A percentile compares a stretch with the other conserved stretches of the same genome.
Conservation (phyloP, 2,113 vertebrate genomes). For the Formicarius rufipectus region DNA sequence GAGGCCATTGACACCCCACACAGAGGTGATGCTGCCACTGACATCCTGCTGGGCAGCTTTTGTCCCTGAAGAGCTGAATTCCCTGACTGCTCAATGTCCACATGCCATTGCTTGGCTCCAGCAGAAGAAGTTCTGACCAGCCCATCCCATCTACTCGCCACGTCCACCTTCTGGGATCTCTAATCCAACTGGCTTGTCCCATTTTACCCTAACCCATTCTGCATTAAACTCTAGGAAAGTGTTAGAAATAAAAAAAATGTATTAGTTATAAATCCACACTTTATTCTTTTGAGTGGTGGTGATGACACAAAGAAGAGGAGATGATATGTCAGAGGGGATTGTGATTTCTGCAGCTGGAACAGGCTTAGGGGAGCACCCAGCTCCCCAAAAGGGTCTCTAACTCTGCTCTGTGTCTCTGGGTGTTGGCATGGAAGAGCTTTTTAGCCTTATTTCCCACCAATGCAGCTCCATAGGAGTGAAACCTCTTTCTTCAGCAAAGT, state of each 20-base stretch:
- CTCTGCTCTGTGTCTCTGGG: neutral
- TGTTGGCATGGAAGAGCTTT: neutral
- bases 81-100: neutral
- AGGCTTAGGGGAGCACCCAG: neutral
- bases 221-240: neutral
- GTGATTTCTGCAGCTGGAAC: neutral
- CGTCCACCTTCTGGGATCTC: neutral
- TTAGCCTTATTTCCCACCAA: neutral
- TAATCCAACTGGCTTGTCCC: neutral
- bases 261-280: neutral
- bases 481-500: neutral
- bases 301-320: neutral
- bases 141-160: neutral
- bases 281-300: neutral
- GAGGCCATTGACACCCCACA: neutral
- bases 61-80: neutral
- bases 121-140: neutral
- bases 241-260: neutral
- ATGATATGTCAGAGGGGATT: neutral
- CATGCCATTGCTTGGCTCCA: neutral
- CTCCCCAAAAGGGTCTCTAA: neutral
- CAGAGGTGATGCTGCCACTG: neutral
- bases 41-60: neutral
- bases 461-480: neutral
- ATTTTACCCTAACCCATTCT: neutral